Conservation (phyloP, 2,888 invertebrate species). For the Cryptus armator region DNA sequence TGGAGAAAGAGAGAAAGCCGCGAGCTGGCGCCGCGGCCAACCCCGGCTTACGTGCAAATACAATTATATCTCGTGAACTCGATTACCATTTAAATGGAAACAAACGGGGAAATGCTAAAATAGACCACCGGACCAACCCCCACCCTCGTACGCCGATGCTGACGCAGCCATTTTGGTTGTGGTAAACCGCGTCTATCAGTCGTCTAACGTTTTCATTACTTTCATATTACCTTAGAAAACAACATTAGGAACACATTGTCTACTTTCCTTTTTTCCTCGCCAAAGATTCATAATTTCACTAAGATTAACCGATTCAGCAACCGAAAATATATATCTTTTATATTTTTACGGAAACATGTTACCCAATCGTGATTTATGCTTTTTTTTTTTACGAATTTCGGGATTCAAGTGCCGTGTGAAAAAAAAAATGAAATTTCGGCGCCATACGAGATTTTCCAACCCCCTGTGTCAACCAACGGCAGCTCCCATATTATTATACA, state of each 20-base stretch:
- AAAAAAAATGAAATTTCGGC: conserved; percentile 46
- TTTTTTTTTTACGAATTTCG: background rate
- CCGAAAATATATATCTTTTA: background rate
- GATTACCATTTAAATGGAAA: conserved; percentile 85
- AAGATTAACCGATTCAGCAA: background rate
- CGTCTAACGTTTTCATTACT: conserved; percentile 38
- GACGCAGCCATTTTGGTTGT: conserved; percentile 63
- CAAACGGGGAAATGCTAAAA: conserved; percentile 85
- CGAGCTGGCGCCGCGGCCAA: conserved; percentile 79
- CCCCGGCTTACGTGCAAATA: conserved; percentile 84
- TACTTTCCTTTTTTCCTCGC: background rate
- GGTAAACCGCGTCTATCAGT: conserved; percentile 54
- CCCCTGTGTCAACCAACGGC: conserved; percentile 59
- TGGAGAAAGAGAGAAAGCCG: conserved; percentile 49
- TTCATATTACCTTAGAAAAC: conserved; percentile 23
- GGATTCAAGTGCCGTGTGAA: conserved; percentile 51
- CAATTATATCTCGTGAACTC: conserved; percentile 85
- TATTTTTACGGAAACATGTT: background rate
- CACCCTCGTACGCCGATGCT: conserved; percentile 28
- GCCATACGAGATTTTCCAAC: conserved; percentile 64
- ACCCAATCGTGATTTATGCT: background rate
- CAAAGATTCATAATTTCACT: background rate
- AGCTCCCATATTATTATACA: conserved; percentile 78
- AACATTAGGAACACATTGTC: background rate
- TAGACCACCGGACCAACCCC: conserved; percentile 74